Evolutionary conservation across 1,140 invertebrate genomes (phyloP).

Genomic region (Phymorhynchus buccinoides): DNA sequence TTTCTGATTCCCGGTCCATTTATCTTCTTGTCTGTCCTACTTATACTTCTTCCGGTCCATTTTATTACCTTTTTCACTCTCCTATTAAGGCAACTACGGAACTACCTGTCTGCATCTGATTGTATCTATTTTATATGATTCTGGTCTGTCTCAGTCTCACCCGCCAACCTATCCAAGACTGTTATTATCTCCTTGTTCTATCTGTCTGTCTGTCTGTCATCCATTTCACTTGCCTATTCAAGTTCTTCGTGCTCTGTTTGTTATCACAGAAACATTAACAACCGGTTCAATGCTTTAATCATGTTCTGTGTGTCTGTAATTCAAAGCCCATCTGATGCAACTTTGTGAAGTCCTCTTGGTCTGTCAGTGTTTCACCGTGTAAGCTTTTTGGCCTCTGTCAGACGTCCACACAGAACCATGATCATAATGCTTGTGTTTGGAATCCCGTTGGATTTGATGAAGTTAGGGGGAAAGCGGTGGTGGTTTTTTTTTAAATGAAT

Average conservation of each 20-base stretch:
- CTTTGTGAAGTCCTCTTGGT: too few species aligned
- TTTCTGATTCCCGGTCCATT: neutral
- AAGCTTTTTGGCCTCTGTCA: neutral
- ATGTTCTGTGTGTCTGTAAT: too few species aligned
- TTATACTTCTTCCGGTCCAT: too few species aligned
- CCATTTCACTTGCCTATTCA: neutral
- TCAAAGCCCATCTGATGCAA: too few species aligned
- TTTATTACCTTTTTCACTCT: too few species aligned
- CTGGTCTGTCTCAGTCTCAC: neutral
- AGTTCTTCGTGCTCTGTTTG: neutral
- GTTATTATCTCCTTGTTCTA: neutral
- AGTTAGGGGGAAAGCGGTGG: too few species aligned
- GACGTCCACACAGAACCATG: neutral
- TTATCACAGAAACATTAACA: constrained; percentile 6
- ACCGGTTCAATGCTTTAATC: neutral
- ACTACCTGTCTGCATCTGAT: too few species aligned
- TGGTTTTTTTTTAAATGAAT: too few species aligned
- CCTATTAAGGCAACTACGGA: too few species aligned
- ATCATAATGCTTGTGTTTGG: neutral
- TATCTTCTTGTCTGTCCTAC: neutral
- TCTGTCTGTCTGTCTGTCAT: neutral
- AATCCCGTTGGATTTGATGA: too few species aligned
- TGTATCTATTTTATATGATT: too few species aligned
- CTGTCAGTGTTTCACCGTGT: too few species aligned
- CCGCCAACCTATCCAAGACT: neutral